These are phyloP conservation scores for Zaprionus davidi DNA, from an alignment of 1,140 invertebrate genomes.

Conservation along the genomic window DNA sequence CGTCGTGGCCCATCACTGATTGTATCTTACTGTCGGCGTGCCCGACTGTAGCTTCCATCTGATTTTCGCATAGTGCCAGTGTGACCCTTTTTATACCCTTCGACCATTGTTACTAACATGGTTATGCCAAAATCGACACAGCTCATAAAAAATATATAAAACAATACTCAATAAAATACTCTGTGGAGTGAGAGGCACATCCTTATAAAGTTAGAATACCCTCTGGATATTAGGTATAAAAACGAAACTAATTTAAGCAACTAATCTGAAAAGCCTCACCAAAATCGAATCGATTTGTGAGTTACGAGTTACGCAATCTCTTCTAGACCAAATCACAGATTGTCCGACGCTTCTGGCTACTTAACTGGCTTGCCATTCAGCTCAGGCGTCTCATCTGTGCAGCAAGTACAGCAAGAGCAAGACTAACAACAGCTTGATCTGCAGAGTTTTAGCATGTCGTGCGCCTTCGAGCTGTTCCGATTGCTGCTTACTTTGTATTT, in stretches of 20 bases:
- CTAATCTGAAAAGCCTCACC: background rate
- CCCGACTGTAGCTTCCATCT: no score
- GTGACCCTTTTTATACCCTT: no score
- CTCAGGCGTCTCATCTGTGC: background rate
- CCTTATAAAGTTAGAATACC: no score
- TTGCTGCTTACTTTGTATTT: constrained; percentile 77
- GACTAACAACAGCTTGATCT: constrained; percentile 54
- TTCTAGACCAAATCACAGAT: background rate
- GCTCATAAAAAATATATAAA: no score
- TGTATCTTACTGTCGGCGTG: no score
- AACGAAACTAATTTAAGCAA: background rate
- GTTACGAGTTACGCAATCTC: background rate
- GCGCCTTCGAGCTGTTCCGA: constrained; percentile 49
- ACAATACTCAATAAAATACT: no score
- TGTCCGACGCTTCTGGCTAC: background rate
- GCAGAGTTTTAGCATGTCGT: constrained; percentile 24
- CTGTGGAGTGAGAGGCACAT: no score
- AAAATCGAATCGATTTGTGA: background rate
- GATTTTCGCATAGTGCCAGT: no score
- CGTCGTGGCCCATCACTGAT: no score
- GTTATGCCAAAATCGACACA: no score
- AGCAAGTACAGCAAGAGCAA: background rate
- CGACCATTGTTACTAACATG: no score
- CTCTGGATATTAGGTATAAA: no score
- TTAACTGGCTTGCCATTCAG: background rate